phyloP scores from a whole-genome alignment of 2,797 vertebrate species.

The Chloroceryle inda region DNA sequence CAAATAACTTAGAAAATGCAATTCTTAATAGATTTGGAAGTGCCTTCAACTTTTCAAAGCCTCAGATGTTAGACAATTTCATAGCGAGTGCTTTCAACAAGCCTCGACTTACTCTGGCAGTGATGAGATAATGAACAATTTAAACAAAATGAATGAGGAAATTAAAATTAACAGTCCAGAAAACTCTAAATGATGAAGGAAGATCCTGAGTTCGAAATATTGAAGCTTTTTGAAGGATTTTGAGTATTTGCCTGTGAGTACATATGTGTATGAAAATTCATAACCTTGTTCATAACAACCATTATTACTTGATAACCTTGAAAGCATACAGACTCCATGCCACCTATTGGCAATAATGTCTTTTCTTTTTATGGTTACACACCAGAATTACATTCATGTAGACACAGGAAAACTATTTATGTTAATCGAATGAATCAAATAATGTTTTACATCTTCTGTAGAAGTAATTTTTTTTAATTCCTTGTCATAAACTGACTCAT shows the following conservation, averaged over 20 bases:
- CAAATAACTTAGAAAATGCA: not conserved
- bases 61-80: conserved; percentile 38
- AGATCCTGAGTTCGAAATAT: conserved; percentile 29
- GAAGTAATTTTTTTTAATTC: not conserved
- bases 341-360: not conserved
- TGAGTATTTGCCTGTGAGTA: not conserved
- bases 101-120: not conserved
- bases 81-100: conserved; percentile 28
- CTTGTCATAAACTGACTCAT: not conserved
- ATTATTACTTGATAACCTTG: not conserved
- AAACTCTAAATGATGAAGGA: conserved; percentile 51
- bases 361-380: not conserved
- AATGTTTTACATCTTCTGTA: not conserved
- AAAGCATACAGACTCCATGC: not conserved
- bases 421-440: not conserved
- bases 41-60: conserved; percentile 16
- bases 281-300: conserved; percentile 1
- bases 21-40: not conserved
- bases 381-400: not conserved
- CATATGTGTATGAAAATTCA: conserved; percentile 18
- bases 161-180: conserved; percentile 68
- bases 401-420: not conserved
- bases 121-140: conserved; percentile 57
- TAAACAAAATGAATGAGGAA: conserved; percentile 55
- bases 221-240: conserved; percentile 24